Percentiles rank a stretch among this genome's conserved stretches.
phyloP scores from a whole-genome alignment of 2,113 vertebrate genomes.

The Stegostoma tigrinum region DNA sequence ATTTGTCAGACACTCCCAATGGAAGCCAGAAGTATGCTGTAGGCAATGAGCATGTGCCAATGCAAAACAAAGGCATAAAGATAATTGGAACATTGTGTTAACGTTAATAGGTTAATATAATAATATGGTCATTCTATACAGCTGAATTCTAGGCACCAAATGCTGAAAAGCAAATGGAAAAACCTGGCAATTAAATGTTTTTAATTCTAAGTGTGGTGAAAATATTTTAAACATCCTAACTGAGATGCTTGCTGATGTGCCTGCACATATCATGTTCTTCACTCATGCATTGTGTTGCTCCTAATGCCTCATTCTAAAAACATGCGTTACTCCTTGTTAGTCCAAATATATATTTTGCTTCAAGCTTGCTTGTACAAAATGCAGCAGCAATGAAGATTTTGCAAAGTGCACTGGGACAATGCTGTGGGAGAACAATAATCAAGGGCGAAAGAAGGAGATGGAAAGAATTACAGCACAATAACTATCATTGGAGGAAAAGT shows the following conservation, averaged over 20 bases:
- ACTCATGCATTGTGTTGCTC: neutral
- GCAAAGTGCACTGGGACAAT: neutral
- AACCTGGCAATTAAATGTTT: neutral
- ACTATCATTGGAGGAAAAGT: no score
- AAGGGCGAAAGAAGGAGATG: no score
- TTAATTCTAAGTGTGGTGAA: neutral
- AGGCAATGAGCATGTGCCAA: neutral
- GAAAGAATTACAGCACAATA: no score
- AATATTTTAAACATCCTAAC: neutral
- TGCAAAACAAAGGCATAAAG: neutral
- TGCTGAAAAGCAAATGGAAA: neutral
- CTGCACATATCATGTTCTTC: neutral
- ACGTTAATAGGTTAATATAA: neutral
- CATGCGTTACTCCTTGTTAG: neutral
- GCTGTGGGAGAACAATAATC: neutral
- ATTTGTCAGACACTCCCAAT: slow-evolving; percentile 11
- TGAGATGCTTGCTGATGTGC: neutral
- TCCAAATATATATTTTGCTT: neutral
- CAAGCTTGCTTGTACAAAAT: neutral
- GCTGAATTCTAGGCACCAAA: neutral
- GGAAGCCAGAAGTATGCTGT: neutral
- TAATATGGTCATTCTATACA: neutral
- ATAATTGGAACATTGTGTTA: slow-evolving; percentile 4
- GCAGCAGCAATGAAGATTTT: neutral
- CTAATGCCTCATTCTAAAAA: neutral